Evolutionary conservation across 1,140 invertebrate species (phyloP).

Genomic region (Oncopeltus fasciatus): DNA sequence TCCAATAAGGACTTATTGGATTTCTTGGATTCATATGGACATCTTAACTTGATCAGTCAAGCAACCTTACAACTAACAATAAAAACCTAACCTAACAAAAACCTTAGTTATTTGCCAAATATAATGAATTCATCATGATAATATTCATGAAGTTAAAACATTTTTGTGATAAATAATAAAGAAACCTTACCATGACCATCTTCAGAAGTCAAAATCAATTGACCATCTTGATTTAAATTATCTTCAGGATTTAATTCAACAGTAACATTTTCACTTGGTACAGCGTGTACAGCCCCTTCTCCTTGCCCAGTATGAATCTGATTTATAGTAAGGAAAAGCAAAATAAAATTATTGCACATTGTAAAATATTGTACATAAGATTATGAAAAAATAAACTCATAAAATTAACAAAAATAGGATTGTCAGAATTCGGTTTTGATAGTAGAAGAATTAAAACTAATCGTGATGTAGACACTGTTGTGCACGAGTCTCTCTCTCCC

Average conservation of each 20-base stretch:
- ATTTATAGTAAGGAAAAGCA: too few species aligned
- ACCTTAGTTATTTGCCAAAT: too few species aligned
- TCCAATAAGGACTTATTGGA: too few species aligned
- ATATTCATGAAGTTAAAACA: neutral
- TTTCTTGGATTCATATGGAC: too few species aligned
- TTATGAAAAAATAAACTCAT: neutral
- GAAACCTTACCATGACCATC: slow-evolving; percentile 62
- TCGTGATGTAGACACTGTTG: too few species aligned
- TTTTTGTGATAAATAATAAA: neutral
- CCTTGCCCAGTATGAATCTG: slow-evolving; percentile 62
- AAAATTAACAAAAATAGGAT: neutral
- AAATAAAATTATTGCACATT: neutral
- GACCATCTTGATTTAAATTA: slow-evolving; percentile 75
- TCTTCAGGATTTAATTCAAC: slow-evolving; percentile 83
- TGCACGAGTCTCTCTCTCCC: too few species aligned
- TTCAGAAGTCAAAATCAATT: slow-evolving; percentile 87
- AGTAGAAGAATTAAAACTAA: too few species aligned
- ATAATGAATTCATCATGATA: neutral
- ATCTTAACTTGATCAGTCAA: too few species aligned
- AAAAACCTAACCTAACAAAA: too few species aligned
- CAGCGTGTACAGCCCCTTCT: slow-evolving; percentile 47
- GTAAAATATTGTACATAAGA: neutral
- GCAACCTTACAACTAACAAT: too few species aligned
- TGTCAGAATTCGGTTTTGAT: too few species aligned
- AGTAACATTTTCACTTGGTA: slow-evolving; percentile 61